Evolutionary conservation across 2,797 vertebrate genomes (phyloP), one percentile per base, ranked within the genome.

Genomic region (Chromobotia macracanthus): DNA sequence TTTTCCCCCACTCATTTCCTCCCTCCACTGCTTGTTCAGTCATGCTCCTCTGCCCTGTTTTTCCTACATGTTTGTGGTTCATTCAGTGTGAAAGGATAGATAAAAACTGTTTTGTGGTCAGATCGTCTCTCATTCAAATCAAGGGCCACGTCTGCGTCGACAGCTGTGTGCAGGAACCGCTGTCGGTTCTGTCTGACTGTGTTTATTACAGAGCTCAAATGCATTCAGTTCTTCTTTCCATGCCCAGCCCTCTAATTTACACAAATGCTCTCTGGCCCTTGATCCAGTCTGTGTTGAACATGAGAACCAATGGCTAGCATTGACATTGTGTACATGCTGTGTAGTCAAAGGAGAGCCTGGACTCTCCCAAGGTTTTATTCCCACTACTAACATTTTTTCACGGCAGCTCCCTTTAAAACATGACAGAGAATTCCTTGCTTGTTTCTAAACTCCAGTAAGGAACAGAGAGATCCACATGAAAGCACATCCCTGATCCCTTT

Each of bases 11-110:
- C n/a, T 3, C 5, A 21, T 9, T 41, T 51, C 1, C 38, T 75
- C n/a, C 64, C 69, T 19, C 65, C 6, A 68, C 48, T 19, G 44
- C 18, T 38, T 68, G 75, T 60, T 48, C 64, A 68, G 53, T 68
- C 75, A 77, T 76, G 74, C 18, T 64, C 51, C 56, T 66, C 50
- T 68, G 35, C 53, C 55, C 19, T 1, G 46, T 31, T 60, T 56
- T 56, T 56, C 46, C 38, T 15, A 55, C n/a, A 55, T 1, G 35
- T 6, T 25, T 75, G n/a, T 64, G 58, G 44, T 38, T 74, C n/a
- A 23, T 64, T 64, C 46, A 65, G 72, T 35, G 25, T 25, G n/a
- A 46, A 73, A 61, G 10, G 4, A 64, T 21, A n/a, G 18, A 13
- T 63, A 23, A 65, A 65, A 75, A 75, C 48, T 9, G 31, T 53